phyloP scores from a whole-genome alignment of 2,888 invertebrate genomes.

The Aphelenchoides bicaudatus region DNA sequence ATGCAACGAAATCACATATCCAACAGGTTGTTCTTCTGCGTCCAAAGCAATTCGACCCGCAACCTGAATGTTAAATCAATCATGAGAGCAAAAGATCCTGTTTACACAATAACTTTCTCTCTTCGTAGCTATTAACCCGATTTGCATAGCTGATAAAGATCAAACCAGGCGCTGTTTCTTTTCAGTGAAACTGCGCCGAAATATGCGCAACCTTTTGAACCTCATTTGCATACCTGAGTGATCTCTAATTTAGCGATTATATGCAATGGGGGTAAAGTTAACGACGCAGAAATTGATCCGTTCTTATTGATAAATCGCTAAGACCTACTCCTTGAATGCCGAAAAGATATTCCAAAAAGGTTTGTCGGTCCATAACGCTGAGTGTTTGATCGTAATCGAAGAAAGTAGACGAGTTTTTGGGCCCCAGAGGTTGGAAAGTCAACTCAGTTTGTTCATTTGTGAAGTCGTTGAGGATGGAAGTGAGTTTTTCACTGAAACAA shows the following conservation, averaged over 20 bases:
- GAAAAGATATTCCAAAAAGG: slow-evolving; percentile 38
- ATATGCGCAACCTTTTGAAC: neutral
- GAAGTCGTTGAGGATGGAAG: neutral
- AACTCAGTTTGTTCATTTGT: slow-evolving; percentile 1
- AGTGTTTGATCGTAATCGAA: slow-evolving; percentile 35
- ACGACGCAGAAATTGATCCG: too few relatives aligned
- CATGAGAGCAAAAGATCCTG: neutral
- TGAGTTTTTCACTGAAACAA: slow-evolving; percentile 3
- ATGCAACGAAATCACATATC: slow-evolving; percentile 44
- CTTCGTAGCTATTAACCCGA: too few relatives aligned
- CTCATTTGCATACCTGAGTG: neutral
- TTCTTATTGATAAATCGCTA: too few relatives aligned
- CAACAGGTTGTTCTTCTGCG: slow-evolving; percentile 38
- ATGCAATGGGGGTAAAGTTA: neutral
- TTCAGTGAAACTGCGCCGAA: too few relatives aligned
- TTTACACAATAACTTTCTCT: too few relatives aligned
- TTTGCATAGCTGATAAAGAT: too few relatives aligned
- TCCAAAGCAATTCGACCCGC: slow-evolving; percentile 38
- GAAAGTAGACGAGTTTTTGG: slow-evolving; percentile 25
- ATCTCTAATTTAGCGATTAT: neutral
- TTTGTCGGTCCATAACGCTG: slow-evolving; percentile 30
- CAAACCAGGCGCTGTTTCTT: too few relatives aligned
- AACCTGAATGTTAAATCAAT: slow-evolving; percentile 30
- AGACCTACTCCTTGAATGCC: slow-evolving; percentile 31
- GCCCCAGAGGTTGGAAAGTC: slow-evolving; percentile 21